These are phyloP conservation scores for Ylistrum balloti DNA, from an alignment of 1,140 invertebrate genomes.

Conservation along the genomic window DNA sequence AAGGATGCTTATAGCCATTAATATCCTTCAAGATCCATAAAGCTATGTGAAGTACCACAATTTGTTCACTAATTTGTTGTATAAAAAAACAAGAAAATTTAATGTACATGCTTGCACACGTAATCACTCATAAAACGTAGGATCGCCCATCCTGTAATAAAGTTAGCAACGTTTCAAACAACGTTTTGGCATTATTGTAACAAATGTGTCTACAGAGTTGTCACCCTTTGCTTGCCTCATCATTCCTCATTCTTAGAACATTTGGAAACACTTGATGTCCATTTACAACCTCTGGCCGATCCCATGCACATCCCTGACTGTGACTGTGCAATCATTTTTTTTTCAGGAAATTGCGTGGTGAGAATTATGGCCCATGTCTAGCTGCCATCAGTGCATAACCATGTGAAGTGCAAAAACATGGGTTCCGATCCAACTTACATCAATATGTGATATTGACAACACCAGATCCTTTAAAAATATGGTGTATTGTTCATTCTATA, in stretches of 20 bases:
- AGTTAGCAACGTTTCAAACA: neutral
- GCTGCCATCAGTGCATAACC: slow-evolving; percentile 2
- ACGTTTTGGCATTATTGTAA: neutral
- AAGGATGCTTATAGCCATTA: slow-evolving; percentile 17
- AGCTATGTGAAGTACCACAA: slow-evolving; percentile 15
- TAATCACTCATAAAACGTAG: neutral
- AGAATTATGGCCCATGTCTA: slow-evolving; percentile 26
- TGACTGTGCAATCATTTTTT: neutral
- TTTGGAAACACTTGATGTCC: slow-evolving; percentile 9
- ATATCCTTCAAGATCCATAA: slow-evolving; percentile 9
- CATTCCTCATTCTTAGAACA: neutral
- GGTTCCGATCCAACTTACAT: slow-evolving; percentile 1
- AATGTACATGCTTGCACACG: slow-evolving; percentile 33
- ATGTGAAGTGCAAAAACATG: neutral
- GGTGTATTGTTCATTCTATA: neutral
- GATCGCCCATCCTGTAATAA: neutral
- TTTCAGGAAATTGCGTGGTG: slow-evolving; percentile 37
- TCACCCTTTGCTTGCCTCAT: neutral
- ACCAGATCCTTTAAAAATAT: neutral
- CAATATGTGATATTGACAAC: neutral
- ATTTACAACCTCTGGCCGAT: neutral
- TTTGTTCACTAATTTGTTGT: slow-evolving; percentile 20
- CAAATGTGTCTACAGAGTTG: slow-evolving; percentile 33
- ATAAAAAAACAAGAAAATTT: slow-evolving; percentile 29
- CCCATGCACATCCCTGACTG: neutral